These are phyloP conservation scores for Cyclura pinguis DNA, from an alignment of 2,797 vertebrate genomes.

Conservation along the genomic window DNA sequence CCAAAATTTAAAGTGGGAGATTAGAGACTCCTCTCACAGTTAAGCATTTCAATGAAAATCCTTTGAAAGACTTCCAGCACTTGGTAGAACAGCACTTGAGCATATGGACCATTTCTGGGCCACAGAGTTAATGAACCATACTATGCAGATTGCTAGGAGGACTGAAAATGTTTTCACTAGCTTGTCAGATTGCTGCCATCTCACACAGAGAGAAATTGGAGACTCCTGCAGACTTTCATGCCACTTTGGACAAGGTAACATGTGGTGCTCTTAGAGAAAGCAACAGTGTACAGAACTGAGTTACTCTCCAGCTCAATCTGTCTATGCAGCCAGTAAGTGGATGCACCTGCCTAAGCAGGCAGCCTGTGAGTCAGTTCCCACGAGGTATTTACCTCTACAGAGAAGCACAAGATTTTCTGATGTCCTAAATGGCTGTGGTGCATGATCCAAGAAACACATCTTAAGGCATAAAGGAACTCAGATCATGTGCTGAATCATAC, in stretches of 20 bases:
- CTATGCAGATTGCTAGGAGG: not conserved
- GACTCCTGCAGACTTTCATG: not conserved
- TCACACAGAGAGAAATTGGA: not conserved
- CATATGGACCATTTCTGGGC: constrained; percentile 9
- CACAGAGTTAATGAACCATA: not conserved
- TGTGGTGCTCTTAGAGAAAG: constrained; percentile 21
- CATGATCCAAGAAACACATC: not conserved
- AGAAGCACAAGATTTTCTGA: not conserved
- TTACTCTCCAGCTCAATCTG: not conserved
- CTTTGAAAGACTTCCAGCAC: constrained; percentile 16
- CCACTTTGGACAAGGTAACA: constrained; percentile 15
- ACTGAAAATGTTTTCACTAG: not conserved
- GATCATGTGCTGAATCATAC: not conserved
- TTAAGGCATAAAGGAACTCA: not conserved
- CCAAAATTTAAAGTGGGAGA: constrained; percentile 4
- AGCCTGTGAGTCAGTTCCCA: not conserved
- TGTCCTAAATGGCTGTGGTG: not conserved
- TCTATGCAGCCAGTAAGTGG: not conserved
- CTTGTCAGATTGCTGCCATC: not conserved
- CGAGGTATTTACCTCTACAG: not conserved
- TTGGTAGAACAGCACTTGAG: not conserved
- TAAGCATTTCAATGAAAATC: not conserved
- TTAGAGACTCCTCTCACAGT: not conserved
- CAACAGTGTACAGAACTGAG: not conserved
- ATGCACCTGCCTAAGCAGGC: not conserved